Percentiles rank a stretch among this genome's conserved stretches.
phyloP scores from a whole-genome alignment of 2,797 vertebrate species.

The Myripristis murdjan region DNA sequence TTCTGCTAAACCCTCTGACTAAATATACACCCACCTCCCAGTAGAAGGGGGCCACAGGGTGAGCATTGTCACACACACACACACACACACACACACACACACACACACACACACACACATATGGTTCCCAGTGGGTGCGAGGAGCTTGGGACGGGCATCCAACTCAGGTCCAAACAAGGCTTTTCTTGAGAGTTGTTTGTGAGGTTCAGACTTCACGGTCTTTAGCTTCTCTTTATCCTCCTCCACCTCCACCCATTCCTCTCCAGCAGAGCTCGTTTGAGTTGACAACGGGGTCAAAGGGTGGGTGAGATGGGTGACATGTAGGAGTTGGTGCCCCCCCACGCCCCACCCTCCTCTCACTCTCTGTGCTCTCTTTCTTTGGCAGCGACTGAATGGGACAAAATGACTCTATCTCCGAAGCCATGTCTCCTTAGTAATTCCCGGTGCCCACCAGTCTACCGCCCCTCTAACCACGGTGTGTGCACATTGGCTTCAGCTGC shows the following conservation, averaged over 20 bases:
- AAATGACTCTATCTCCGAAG: slow-evolving; percentile 39
- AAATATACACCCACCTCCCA: slow-evolving; percentile 64
- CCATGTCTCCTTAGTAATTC: slow-evolving; percentile 38
- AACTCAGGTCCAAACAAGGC: slow-evolving; percentile 7
- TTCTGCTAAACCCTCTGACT: slow-evolving; percentile 51
- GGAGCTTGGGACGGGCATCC: slow-evolving; percentile 13
- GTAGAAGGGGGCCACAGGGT: slow-evolving; percentile 52
- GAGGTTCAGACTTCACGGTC: slow-evolving; percentile 28
- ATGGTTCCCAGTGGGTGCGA: slow-evolving; percentile 2
- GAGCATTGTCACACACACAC: slow-evolving; percentile 26
- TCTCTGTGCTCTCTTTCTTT: slow-evolving; percentile 12
- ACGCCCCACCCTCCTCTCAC: not conserved
- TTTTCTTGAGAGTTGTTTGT: slow-evolving; percentile 39
- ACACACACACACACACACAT: no score
- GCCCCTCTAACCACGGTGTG: slow-evolving; percentile 23
- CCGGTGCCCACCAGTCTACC: slow-evolving; percentile 34
- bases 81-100: not conserved
- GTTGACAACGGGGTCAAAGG: slow-evolving; percentile 31
- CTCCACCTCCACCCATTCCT: slow-evolving; percentile 19
- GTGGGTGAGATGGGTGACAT: slow-evolving; percentile 49
- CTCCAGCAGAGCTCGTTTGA: slow-evolving; percentile 21
- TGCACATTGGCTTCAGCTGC: slow-evolving; percentile 41
- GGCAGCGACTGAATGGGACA: slow-evolving; percentile 55
- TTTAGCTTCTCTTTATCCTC: slow-evolving; percentile 44
- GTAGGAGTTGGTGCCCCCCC: slow-evolving; percentile 23